Evolutionary conservation across 2,113 vertebrate genomes (phyloP).

Genomic region (Psilopogon haemacephalus): DNA sequence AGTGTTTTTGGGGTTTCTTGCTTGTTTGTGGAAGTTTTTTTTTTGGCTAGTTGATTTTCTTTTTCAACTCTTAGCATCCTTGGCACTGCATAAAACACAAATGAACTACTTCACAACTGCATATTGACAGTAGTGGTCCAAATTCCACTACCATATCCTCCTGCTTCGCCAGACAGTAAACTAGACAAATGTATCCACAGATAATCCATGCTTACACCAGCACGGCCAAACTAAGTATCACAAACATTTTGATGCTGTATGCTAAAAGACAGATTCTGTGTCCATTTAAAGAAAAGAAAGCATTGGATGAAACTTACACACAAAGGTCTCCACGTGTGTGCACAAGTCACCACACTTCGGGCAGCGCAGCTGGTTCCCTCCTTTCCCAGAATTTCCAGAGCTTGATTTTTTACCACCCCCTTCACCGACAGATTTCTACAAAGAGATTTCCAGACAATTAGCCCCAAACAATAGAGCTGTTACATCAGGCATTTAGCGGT

Average conservation of each 20-base stretch:
- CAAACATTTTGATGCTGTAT: not conserved
- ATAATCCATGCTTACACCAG: not conserved
- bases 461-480: not conserved
- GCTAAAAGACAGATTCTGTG: not conserved
- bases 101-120: not conserved
- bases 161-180: not conserved
- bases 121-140: rapidly evolving
- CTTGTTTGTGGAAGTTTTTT: too few species aligned
- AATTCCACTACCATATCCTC: not conserved
- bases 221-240: not conserved
- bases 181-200: not conserved
- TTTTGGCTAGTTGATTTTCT: too few species aligned
- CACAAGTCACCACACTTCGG: slow-evolving; percentile 96
- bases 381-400: slow-evolving; percentile 91
- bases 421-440: slow-evolving; percentile 83
- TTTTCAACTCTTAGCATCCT: not conserved
- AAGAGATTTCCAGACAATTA: slow-evolving; percentile 45
- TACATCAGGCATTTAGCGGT: not conserved
- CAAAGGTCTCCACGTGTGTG: slow-evolving; percentile 97
- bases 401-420: slow-evolving; percentile 84
- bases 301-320: slow-evolving; percentile 84
- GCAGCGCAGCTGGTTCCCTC: slow-evolving; percentile 92
- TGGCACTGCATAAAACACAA: not conserved
- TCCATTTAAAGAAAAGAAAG: not conserved
- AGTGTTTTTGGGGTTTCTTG: not conserved